Conservation (phyloP, 1,140 invertebrate species). For the Drosophila nasuta region DNA sequence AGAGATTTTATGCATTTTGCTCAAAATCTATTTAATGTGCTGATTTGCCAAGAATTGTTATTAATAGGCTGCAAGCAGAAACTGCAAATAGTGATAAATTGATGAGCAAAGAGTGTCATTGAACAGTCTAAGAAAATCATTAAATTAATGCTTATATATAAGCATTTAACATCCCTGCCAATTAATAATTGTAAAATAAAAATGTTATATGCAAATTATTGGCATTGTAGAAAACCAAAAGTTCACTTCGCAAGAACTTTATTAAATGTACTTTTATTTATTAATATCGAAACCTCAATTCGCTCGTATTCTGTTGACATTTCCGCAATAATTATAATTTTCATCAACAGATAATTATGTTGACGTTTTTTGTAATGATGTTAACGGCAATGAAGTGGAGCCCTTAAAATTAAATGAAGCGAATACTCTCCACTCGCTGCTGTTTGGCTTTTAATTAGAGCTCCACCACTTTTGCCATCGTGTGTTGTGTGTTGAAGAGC, state of each 20-base stretch:
- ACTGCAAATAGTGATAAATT: neutral
- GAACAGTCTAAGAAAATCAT: too few species aligned
- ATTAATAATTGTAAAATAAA: too few species aligned
- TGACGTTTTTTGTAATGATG: constrained; percentile 27
- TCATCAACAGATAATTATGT: constrained; percentile 27
- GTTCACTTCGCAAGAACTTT: too few species aligned
- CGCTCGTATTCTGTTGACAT: constrained; percentile 1
- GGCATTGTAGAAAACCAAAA: too few species aligned
- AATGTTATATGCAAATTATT: too few species aligned
- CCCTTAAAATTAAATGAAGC: constrained; percentile 49
- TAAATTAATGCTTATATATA: too few species aligned
- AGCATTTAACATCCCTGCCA: too few species aligned
- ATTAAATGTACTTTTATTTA: neutral
- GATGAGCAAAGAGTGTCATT: too few species aligned
- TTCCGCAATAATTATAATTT: constrained; percentile 5
- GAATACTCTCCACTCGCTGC: constrained; percentile 20
- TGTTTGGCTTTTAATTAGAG: constrained; percentile 55
- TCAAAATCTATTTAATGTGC: constrained; percentile 9
- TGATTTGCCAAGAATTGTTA: neutral
- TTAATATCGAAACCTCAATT: neutral
- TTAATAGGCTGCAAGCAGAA: neutral
- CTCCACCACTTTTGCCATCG: constrained; percentile 5
- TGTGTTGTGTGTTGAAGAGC: constrained; percentile 26
- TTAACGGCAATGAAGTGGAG: constrained; percentile 26
- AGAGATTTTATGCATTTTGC: constrained; percentile 26